Evolutionary conservation across 2,888 invertebrate species (phyloP), one percentile per base, ranked within the genome.

Genomic region (Itoplectis maculator): DNA sequence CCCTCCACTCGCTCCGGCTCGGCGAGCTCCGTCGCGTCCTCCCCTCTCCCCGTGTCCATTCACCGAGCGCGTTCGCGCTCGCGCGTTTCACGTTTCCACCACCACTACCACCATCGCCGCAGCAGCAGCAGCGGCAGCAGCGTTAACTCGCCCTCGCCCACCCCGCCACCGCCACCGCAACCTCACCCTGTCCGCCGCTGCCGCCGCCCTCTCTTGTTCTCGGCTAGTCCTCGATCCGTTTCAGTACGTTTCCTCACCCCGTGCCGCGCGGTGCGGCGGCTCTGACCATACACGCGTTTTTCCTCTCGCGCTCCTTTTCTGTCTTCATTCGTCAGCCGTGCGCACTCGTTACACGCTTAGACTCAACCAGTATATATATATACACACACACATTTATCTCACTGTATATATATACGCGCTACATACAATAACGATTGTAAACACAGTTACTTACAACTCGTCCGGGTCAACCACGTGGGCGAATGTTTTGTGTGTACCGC

Each of bases 151-250:
- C 56, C 51, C 61, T 68, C 81, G 51, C 47, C n/a, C 20, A 61
- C 61, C 68, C 20, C 35, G 42, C 68, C 54, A 61, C 20, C 35
- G 42, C 68, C 54, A 61, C 72, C 74, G 59, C 73, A 37, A 51
- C 54, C 70, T 77, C 76, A 68, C 65, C 80, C 79, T 73, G 73
- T 73, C 78, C 81, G 68, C 81, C 76, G 54, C 68, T 69, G 72
- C 73, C 51, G 54, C 68, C 73, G 72, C 73, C 51, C 68, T 79
- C 56, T 66, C 47, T 68, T 56, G 54, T 56, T 61, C 76, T 45
- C 56, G 70, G n/a, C 87, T 87, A 86, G 88, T 87, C 86, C 87
- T 88, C 87, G 81, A 85, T 83, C 86, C 86, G 86, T 88, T 89
- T 87, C 88, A 87, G 87, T 86, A 86, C 79, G 86, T 81, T 85